These are phyloP conservation scores for Catamblyrhynchus diadema DNA, from an alignment of 2,797 vertebrate genomes.

Conservation along the genomic window DNA sequence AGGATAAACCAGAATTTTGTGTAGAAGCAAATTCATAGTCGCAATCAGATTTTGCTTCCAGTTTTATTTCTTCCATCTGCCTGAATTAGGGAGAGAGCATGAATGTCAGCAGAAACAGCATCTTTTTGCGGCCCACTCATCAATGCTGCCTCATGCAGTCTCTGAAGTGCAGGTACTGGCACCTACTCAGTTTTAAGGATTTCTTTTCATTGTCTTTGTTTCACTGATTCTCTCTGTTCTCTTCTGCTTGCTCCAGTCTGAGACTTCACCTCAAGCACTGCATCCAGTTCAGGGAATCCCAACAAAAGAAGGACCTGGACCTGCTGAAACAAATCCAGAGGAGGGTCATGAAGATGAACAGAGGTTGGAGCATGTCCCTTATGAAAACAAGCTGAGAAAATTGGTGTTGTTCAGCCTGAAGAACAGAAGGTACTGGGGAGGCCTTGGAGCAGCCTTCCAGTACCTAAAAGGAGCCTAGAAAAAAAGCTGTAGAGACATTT, in stretches of 20 bases:
- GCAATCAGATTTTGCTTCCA: neutral
- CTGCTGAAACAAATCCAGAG: neutral
- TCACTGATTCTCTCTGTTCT: neutral
- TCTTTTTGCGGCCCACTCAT: neutral
- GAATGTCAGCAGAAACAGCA: neutral
- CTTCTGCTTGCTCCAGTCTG: neutral
- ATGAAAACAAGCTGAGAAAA: neutral
- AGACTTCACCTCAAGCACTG: neutral
- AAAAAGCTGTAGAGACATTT: neutral
- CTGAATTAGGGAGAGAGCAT: neutral
- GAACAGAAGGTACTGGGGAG: neutral
- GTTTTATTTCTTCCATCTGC: neutral
- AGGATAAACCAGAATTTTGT: neutral
- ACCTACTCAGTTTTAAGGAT: neutral
- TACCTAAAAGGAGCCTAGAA: neutral
- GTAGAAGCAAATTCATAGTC: neutral
- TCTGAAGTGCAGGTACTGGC: neutral
- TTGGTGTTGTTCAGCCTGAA: neutral
- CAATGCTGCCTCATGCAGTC: rapidly evolving
- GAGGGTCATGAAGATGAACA: neutral
- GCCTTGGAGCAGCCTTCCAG: neutral
- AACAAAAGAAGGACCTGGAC: neutral
- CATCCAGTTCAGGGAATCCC: neutral
- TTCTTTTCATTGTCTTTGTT: neutral
- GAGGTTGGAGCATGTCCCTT: neutral